Conservation (phyloP, 2,888 invertebrate species). For the Limnephilus marmoratus region DNA sequence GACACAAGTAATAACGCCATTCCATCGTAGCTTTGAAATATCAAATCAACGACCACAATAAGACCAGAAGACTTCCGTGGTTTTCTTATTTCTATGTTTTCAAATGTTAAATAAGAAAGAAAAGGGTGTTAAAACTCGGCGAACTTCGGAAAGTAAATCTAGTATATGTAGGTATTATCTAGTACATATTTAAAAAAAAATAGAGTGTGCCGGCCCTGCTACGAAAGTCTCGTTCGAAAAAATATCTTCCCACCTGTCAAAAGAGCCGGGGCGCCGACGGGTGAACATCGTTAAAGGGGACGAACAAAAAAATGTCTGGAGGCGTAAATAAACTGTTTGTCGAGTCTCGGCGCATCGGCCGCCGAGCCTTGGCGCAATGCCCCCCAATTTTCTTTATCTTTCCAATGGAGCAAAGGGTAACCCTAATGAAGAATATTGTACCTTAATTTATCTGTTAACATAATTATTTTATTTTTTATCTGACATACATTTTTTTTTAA, state of each 20-base stretch:
- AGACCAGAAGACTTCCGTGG: too few relatives aligned
- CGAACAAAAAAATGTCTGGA: constrained; percentile 3
- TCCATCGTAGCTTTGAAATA: too few relatives aligned
- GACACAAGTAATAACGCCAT: too few relatives aligned
- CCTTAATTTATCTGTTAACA: background rate
- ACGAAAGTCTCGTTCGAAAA: background rate
- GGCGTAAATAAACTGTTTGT: constrained; percentile 24
- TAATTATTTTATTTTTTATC: background rate
- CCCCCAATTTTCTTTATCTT: background rate
- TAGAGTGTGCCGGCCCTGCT: background rate
- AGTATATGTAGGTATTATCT: background rate
- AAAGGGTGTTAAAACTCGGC: too few relatives aligned
- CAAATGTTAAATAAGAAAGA: too few relatives aligned
- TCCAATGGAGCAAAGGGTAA: background rate
- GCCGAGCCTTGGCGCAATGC: background rate
- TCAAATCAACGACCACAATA: too few relatives aligned
- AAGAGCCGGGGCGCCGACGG: constrained; percentile 21
- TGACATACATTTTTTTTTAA: too few relatives aligned
- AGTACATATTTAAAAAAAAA: background rate
- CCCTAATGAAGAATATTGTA: background rate
- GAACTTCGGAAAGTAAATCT: too few relatives aligned
- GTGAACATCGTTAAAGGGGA: constrained; percentile 20
- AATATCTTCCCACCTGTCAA: constrained; percentile 39
- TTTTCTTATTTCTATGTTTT: too few relatives aligned
- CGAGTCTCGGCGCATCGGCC: background rate